Conservation (phyloP, 1,140 invertebrate genomes). For the Schlechtendalia chinensis region DNA sequence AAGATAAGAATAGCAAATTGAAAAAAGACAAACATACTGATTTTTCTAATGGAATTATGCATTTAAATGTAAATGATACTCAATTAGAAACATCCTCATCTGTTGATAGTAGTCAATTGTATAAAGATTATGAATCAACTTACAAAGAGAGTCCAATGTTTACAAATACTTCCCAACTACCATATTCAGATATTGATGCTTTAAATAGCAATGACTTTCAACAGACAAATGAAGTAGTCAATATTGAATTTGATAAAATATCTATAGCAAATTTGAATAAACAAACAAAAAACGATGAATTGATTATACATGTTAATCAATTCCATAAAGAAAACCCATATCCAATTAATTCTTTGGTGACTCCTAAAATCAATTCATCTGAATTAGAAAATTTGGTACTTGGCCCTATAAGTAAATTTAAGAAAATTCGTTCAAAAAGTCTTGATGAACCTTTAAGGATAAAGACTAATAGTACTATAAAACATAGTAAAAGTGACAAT, state of each 20-base stretch:
- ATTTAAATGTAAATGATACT: neutral
- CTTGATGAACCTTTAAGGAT: neutral
- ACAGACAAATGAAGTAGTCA: neutral
- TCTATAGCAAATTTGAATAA: neutral
- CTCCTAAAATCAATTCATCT: neutral
- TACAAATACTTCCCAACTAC: neutral
- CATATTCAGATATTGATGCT: neutral
- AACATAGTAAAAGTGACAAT: constrained; percentile 15
- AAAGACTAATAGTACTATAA: constrained; percentile 12
- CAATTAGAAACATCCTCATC: neutral
- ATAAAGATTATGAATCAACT: neutral
- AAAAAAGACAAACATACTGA: neutral
- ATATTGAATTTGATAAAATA: neutral
- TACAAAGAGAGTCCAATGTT: neutral
- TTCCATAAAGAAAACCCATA: neutral
- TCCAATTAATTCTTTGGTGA: neutral
- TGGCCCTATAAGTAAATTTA: neutral
- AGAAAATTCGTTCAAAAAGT: constrained; percentile 27
- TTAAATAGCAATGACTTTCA: neutral
- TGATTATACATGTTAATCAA: neutral
- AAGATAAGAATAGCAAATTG: neutral
- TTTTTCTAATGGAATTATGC: neutral
- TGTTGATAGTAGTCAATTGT: neutral
- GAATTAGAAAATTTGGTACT: neutral
- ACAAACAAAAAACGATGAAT: neutral